Base-by-base conservation (phyloP, 2,888 invertebrate genomes). In the Cryptosula pallasiana region DNA sequence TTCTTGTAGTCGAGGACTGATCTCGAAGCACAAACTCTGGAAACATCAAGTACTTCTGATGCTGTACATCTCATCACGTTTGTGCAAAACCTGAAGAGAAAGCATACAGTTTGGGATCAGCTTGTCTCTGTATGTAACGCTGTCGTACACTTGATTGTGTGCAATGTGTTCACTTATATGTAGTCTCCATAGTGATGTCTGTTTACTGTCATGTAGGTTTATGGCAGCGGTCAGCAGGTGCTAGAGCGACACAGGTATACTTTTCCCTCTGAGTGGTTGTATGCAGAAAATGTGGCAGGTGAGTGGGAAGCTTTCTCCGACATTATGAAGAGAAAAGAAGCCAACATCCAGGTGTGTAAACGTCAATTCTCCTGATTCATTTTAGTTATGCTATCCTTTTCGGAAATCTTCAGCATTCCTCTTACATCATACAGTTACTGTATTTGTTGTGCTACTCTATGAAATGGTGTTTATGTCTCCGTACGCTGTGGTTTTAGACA, bases 281-380 rank as follows among this genome's bases (percentile, higher is more conserved):
- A 99, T 83, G 96, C 97, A 58, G 99, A 99, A 84, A 96, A 98
- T 83, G 92, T 99, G 73, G 98, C 99, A 86, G 99, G 99, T 0
- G 99, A 99, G 88, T 99, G 99, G 99, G 93, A 95, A 69, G 98
- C 99, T 0, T 98, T 99, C 83, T 95, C 94, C 82, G 99, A 99
- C 86, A 99, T 99, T 75, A 94, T 99, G 86, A 93, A 94, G 82
- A 90, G 99, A 72, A 99, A 99, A 86, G 98, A 99, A 84, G 92
- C 94, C 0, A 63, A 63, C 34, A 63, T 63, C 34, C 63, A 63
- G 63, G 63, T 63, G n/a, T n/a, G n/a, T n/a, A n/a, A n/a, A n/a
- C n/a, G n/a, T n/a, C n/a, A n/a, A n/a, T n/a, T n/a, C n/a, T n/a
- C n/a, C n/a, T n/a, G n/a, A n/a, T n/a, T n/a, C n/a, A n/a, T n/a